phyloP scores from a whole-genome alignment of 2,797 vertebrate genomes.

The Bucorvus abyssinicus region DNA sequence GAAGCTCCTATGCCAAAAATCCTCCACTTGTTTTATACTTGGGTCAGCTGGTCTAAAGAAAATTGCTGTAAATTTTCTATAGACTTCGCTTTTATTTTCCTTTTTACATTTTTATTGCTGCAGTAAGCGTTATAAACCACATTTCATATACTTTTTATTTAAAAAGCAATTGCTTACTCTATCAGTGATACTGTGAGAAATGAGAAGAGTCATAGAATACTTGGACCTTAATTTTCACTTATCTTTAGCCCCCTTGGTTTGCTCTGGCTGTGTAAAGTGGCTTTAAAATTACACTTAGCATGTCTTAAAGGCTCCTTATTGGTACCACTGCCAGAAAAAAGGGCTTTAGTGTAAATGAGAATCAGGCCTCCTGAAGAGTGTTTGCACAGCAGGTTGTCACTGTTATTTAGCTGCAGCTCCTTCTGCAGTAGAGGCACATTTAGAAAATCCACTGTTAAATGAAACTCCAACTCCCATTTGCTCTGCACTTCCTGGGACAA shows the following conservation, averaged over 20 bases:
- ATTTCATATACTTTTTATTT: neutral
- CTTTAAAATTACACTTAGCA: neutral
- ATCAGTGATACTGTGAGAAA: neutral
- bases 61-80: neutral
- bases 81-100: neutral
- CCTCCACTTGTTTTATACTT: neutral
- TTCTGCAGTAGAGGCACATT: neutral
- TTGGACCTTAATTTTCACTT: neutral
- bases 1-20: neutral
- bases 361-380: neutral
- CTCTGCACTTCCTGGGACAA: neutral
- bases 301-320: neutral
- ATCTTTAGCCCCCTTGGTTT: neutral
- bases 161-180: neutral
- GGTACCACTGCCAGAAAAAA: neutral
- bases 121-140: neutral
- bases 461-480: neutral
- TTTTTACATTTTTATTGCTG: neutral
- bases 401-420: neutral
- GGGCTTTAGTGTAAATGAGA: neutral
- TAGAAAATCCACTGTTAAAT: neutral
- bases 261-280: neutral
- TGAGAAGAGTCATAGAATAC: neutral
- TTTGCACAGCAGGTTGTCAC: neutral
- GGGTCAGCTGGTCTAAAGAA: neutral